A percentile compares a stretch with the other conserved stretches of the same genome.
Conservation (phyloP, 2,888 invertebrate species). For the Lymantria dispar region DNA sequence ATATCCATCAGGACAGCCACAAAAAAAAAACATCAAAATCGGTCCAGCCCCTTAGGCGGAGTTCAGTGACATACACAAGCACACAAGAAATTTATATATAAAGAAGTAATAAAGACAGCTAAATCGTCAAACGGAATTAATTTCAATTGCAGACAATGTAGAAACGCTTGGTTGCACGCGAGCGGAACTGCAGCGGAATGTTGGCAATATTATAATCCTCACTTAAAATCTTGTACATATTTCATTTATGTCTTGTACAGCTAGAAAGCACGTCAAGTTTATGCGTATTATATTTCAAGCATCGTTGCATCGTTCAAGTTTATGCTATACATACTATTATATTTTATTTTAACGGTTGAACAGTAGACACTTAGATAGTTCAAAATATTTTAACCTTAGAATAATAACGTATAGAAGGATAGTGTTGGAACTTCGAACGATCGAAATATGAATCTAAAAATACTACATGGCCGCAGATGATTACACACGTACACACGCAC, state of each 20-base stretch:
- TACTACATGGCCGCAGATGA: too few species aligned
- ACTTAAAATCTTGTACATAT: constrained; percentile 16
- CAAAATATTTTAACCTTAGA: too few species aligned
- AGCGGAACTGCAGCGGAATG: constrained; percentile 32
- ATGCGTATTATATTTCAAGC: background rate
- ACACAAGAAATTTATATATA: too few species aligned
- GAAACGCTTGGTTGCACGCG: constrained; percentile 22
- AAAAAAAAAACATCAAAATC: too few species aligned
- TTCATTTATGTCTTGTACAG: constrained; percentile 21
- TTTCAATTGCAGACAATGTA: constrained; percentile 15
- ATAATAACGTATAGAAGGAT: too few species aligned
- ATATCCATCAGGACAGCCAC: too few species aligned
- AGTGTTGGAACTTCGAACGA: too few species aligned
- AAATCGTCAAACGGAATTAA: constrained; percentile 20
- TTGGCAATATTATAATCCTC: constrained; percentile 26
- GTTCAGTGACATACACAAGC: too few species aligned
- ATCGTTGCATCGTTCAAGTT: background rate
- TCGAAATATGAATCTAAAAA: too few species aligned
- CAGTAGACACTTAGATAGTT: too few species aligned
- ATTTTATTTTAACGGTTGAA: background rate
- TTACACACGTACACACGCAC: too few species aligned
- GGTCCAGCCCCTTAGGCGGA: too few species aligned
- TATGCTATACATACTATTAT: background rate
- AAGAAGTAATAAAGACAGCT: constrained; percentile 6
- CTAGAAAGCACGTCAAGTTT: background rate